Evolutionary conservation across 2,888 invertebrate species (phyloP).

Genomic region (Volucella zonaria): DNA sequence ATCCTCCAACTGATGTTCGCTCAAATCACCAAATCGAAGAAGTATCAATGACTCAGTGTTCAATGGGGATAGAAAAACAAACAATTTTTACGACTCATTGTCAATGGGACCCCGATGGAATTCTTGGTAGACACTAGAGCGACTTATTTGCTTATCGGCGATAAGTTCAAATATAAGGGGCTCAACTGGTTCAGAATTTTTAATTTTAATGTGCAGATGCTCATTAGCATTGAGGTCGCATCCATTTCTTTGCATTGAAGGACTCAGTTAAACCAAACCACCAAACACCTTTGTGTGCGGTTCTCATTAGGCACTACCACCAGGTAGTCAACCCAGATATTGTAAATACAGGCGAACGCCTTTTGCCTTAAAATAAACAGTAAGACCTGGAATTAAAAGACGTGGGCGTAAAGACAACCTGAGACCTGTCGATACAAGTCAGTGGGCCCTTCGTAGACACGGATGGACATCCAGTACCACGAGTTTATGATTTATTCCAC

Average conservation of each 20-base stretch:
- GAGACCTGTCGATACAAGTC: too few species aligned
- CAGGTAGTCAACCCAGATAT: too few species aligned
- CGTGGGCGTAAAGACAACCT: too few species aligned
- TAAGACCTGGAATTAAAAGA: too few species aligned
- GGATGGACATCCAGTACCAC: too few species aligned
- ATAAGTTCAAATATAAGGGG: neutral
- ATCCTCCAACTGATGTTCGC: neutral
- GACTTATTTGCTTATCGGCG: too few species aligned
- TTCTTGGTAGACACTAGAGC: conserved; percentile 59
- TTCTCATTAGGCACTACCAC: too few species aligned
- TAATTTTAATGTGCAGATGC: neutral
- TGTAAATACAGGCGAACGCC: too few species aligned
- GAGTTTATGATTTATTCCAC: too few species aligned
- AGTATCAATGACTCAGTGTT: neutral
- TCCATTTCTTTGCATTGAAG: neutral
- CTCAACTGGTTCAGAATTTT: neutral
- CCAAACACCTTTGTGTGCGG: too few species aligned
- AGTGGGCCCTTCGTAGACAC: too few species aligned
- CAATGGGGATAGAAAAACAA: neutral
- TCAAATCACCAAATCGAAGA: conserved; percentile 8
- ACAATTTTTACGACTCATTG: neutral
- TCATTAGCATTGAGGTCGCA: neutral
- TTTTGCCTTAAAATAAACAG: too few species aligned
- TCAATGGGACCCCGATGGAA: conserved; percentile 16
- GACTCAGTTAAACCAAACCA: neutral